These are phyloP conservation scores for Hippocampus abdominalis DNA, from an alignment of 2,113 vertebrate genomes.

Conservation along the genomic window DNA sequence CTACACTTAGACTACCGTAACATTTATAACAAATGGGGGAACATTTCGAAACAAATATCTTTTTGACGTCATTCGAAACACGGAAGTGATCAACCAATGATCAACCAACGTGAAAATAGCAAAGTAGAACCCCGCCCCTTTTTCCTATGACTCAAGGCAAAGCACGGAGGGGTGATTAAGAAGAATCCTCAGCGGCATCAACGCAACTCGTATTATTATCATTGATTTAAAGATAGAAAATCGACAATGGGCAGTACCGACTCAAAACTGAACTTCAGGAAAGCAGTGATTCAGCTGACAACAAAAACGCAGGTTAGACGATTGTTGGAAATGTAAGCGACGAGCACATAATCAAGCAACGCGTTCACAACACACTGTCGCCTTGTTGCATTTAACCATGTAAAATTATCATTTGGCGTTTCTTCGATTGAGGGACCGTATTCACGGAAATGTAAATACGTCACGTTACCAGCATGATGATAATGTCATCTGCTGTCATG, in stretches of 20 bases:
- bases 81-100: conserved; percentile 67
- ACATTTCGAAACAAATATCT: neutral
- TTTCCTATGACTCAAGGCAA: conserved; percentile 55
- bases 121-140: conserved; percentile 52
- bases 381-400: conserved; percentile 4
- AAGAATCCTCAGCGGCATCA: conserved; percentile 48
- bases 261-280: conserved; percentile 96
- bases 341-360: conserved; percentile 36
- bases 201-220: conserved; percentile 10
- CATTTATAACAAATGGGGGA: neutral
- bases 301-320: conserved; percentile 88
- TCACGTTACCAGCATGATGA: neutral
- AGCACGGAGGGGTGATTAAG: conserved; percentile 66
- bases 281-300: conserved; percentile 97
- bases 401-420: neutral
- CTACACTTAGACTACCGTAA: neutral
- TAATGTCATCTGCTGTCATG: neutral
- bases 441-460: neutral
- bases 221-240: conserved; percentile 35
- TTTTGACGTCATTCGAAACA: conserved; percentile 34
- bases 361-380: neutral
- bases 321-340: neutral
- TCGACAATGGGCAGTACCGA: conserved; percentile 88
- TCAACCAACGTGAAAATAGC: conserved; percentile 3
- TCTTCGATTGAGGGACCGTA: neutral